phyloP scores from a whole-genome alignment of 2,888 invertebrate species.

The Calameuta idolon region DNA sequence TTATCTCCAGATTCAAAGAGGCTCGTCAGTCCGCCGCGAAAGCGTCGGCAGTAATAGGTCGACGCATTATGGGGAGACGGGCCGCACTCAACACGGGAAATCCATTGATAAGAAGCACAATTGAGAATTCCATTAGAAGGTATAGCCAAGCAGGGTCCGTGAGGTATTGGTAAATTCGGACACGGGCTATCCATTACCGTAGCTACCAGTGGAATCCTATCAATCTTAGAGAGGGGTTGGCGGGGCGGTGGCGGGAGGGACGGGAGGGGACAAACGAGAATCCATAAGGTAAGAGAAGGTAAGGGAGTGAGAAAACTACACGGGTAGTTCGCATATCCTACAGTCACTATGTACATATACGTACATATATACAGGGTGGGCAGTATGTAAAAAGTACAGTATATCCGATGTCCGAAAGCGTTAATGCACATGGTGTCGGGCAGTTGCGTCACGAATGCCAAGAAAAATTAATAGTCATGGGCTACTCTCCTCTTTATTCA shows the following conservation, averaged over 20 bases:
- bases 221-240: slow-evolving; percentile 49
- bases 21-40: slow-evolving; percentile 16
- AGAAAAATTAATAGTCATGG: slow-evolving; percentile 51
- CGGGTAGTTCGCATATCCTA: too few relatives aligned
- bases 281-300: too few relatives aligned
- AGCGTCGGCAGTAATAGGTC: slow-evolving; percentile 37
- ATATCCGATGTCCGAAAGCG: slow-evolving; percentile 44
- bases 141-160: slow-evolving; percentile 35
- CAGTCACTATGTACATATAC: too few relatives aligned
- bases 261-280: not conserved
- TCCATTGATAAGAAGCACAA: slow-evolving; percentile 55
- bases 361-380: too few relatives aligned
- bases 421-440: slow-evolving; percentile 39
- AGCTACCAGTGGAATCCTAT: slow-evolving; percentile 54
- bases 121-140: slow-evolving; percentile 60
- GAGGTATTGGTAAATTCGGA: slow-evolving; percentile 54
- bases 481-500: slow-evolving; percentile 3
- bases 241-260: not conserved
- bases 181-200: slow-evolving; percentile 61
- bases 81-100: slow-evolving; percentile 33
- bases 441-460: slow-evolving; percentile 39
- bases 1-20: slow-evolving; percentile 36
- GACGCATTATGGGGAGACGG: slow-evolving; percentile 33
- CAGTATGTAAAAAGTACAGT: not conserved
- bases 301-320: too few relatives aligned